These are phyloP conservation scores for Diadophis punctatus DNA, from an alignment of 2,113 vertebrate species.

Conservation along the genomic window DNA sequence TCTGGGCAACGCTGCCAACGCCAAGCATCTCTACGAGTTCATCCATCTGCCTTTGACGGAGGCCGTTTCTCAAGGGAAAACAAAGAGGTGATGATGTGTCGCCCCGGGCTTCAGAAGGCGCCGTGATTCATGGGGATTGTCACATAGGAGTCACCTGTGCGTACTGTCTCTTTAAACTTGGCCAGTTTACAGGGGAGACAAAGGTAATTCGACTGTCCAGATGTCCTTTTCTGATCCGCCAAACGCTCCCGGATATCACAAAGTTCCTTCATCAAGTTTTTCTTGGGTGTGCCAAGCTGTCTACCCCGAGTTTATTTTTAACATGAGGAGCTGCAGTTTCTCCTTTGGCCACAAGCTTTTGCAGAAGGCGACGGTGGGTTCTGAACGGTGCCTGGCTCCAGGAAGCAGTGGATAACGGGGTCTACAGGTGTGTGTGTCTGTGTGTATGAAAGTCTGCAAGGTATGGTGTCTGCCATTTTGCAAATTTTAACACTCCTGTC, in stretches of 20 bases:
- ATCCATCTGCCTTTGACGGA: constrained; percentile 76
- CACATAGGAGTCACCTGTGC: too few relatives aligned
- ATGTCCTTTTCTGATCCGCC: not conserved
- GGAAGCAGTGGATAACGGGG: not conserved
- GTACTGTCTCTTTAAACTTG: not conserved
- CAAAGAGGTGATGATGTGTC: constrained; percentile 56
- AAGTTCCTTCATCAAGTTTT: not conserved
- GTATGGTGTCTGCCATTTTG: not conserved
- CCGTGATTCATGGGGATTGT: not conserved
- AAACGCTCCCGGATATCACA: not conserved
- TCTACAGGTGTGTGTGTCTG: not conserved
- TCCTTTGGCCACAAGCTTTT: not conserved
- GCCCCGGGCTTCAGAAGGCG: not conserved
- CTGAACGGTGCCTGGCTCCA: not conserved
- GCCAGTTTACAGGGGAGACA: not conserved
- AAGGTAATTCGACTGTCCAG: not conserved
- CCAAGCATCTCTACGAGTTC: constrained; percentile 84
- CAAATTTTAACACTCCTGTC: not conserved
- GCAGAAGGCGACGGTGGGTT: not conserved
- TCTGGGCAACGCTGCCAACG: constrained; percentile 75
- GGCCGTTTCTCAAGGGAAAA: constrained; percentile 57
- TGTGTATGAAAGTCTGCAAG: not conserved
- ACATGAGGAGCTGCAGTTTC: not conserved
- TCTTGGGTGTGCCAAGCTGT: not conserved
- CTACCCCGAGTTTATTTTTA: not conserved